phyloP scores from a whole-genome alignment of 2,797 vertebrate genomes.

The Echeneis naucrates region DNA sequence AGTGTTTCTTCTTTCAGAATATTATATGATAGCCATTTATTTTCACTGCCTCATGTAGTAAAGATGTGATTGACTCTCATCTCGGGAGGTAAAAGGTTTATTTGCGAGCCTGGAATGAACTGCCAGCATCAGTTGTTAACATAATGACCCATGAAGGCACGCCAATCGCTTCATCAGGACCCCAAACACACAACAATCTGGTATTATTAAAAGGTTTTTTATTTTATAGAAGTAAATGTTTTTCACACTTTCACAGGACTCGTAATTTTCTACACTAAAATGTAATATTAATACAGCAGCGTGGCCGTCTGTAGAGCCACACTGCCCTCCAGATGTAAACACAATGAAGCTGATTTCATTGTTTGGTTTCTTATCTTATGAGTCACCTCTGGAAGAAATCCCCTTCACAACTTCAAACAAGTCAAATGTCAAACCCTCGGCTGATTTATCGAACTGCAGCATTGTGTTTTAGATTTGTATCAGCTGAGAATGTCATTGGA shows the following conservation, averaged over 20 bases:
- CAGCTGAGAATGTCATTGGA: no score
- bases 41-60: constrained; percentile 61
- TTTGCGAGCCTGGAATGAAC: constrained; percentile 27
- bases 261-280: background rate
- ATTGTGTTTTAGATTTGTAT: no score
- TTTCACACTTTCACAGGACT: background rate
- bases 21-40: constrained; percentile 76
- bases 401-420: no score
- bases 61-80: constrained; percentile 59
- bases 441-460: background rate
- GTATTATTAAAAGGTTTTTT: constrained; percentile 20
- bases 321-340: background rate
- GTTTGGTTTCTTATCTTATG: background rate
- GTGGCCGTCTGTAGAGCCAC: background rate
- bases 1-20: constrained; percentile 78
- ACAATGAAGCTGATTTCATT: background rate
- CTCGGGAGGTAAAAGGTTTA: constrained; percentile 44
- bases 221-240: constrained; percentile 15
- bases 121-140: constrained; percentile 32
- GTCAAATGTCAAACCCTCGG: no score
- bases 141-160: constrained; percentile 33
- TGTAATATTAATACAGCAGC: background rate
- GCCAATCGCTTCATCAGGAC: constrained; percentile 13
- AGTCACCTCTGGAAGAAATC: background rate
- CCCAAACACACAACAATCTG: background rate